Evolutionary conservation across 2,888 invertebrate species (phyloP).

Genomic region (Nymphalis c-album): DNA sequence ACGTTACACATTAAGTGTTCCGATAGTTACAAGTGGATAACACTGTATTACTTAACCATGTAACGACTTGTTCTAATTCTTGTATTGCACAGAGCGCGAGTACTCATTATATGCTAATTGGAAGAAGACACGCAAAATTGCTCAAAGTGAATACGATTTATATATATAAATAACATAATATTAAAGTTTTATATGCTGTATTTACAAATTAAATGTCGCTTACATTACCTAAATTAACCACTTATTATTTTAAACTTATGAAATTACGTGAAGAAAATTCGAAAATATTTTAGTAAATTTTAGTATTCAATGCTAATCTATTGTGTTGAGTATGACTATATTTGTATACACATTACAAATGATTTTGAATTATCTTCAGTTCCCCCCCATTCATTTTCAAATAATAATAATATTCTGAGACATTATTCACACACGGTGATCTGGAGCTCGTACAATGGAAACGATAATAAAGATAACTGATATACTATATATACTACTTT

Average conservation of each 20-base stretch:
- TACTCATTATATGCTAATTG: conserved; percentile 69
- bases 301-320: neutral
- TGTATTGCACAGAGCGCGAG: conserved; percentile 51
- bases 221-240: conserved; percentile 16
- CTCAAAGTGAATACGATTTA: conserved; percentile 48
- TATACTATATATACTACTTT: too few species aligned
- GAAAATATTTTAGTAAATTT: conserved; percentile 14
- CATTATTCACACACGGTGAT: too few species aligned
- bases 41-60: conserved; percentile 53
- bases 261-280: conserved; percentile 17
- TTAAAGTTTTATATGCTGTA: conserved; percentile 7
- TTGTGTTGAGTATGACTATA: neutral
- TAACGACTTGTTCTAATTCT: conserved; percentile 61
- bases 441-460: too few species aligned
- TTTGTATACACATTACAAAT: neutral
- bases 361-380: too few species aligned
- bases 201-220: neutral
- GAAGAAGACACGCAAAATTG: conserved; percentile 62
- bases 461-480: too few species aligned
- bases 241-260: neutral
- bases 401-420: too few species aligned
- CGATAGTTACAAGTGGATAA: conserved; percentile 30
- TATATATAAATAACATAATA: conserved; percentile 16
- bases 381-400: too few species aligned
- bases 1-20: conserved; percentile 9